Base-by-base conservation (phyloP, 2,888 invertebrate genomes). In the Epiblema foenella region DNA sequence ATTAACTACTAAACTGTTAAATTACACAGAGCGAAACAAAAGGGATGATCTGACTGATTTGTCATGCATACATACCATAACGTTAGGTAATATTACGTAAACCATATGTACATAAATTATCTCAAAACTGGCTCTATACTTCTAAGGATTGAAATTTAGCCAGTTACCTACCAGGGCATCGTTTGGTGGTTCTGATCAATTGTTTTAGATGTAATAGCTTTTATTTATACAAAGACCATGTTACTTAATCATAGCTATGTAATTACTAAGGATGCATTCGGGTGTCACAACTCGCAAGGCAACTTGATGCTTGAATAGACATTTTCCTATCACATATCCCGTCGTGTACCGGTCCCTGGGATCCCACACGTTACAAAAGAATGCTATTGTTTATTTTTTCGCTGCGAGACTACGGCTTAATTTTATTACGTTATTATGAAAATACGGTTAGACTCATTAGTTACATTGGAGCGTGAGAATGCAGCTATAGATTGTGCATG, bases 221-320 rank as follows among this genome's bases (percentile, higher is more conserved):
- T 78, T 77, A 80, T 81, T 80, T 79, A 79, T 79, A 75, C 67
- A 73, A 77, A 78, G 74, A 75, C 74, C 76, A 79, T 79, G 86
- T 88, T 88, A 89, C 88, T 87, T 86, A 88, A 86, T 83, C 75
- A 77, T 86, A 85, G 81, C 77, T 81, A 77, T 81, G 77, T 83
- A 84, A 82, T 74, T 75, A 68, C 68, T 37, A 71, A 69, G 72
- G 20, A 39, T 52, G 39, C 52, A 64, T 60, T 60, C 39, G 20
- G 9, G 18, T 33, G 11, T 46, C 12, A 46, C 0, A 0, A 3
- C 2, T 33, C 33, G 7, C 33, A 33, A 8, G 24, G 24, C 33
- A 33, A 33, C 9, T 33, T 4, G 2, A 4, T 29, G 7, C 7
- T 33, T 33, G 3, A 33, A 33, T 33, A 4, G 2, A 29, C 2